These are phyloP conservation scores for Smutsia temminckii DNA, from an alignment of 2,797 vertebrate species.

Conservation along the genomic window DNA sequence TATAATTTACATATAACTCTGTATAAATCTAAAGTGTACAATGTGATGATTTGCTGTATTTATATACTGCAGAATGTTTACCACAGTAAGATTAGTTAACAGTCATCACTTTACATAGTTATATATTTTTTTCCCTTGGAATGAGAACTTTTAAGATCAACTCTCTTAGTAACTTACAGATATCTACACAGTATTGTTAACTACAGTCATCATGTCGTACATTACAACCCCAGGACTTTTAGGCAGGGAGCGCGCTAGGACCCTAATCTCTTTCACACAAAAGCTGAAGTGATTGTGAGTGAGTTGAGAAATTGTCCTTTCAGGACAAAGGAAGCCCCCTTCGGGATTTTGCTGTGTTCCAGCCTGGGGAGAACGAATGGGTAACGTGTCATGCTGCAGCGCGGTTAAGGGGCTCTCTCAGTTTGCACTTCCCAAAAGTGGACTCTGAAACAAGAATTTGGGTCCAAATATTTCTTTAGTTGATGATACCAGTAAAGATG, in stretches of 20 bases:
- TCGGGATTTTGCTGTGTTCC: background rate
- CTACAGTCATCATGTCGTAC: background rate
- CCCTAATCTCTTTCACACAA: background rate
- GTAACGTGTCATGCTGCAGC: background rate
- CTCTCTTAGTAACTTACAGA: background rate
- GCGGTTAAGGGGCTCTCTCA: background rate
- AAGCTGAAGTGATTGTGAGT: background rate
- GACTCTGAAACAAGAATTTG: background rate
- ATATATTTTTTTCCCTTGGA: background rate
- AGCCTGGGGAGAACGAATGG: background rate
- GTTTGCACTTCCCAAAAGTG: background rate
- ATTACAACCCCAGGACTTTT: background rate
- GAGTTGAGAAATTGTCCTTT: background rate
- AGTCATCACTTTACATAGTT: background rate
- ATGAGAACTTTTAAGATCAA: background rate
- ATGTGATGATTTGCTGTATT: background rate
- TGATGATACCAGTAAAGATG: background rate
- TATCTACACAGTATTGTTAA: background rate
- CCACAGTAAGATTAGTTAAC: background rate
- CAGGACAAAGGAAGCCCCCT: background rate
- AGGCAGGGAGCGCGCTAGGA: background rate
- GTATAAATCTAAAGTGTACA: background rate
- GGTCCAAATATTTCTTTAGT: background rate
- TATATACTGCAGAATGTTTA: background rate
- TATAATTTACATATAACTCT: background rate